phyloP scores from a whole-genome alignment of 2,797 vertebrate genomes.

The Anabacerthia variegaticeps region DNA sequence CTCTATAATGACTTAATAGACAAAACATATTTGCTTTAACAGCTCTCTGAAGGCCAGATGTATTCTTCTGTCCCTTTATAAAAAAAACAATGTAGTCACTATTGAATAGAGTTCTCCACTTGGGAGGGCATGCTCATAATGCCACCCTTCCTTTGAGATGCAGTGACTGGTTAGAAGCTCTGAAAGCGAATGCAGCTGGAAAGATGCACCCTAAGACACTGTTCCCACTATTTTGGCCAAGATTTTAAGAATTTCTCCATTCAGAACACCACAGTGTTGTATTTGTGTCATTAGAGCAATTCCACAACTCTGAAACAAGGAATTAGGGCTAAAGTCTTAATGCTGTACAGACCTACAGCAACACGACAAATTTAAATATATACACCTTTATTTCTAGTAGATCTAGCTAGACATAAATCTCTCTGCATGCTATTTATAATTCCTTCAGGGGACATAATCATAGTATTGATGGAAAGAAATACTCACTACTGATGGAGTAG shows the following conservation, averaged over 20 bases:
- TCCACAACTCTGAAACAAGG: background rate
- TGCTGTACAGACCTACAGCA: background rate
- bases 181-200: background rate
- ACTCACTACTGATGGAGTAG: background rate
- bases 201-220: background rate
- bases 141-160: background rate
- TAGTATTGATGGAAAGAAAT: background rate
- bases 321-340: background rate
- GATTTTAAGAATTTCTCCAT: background rate
- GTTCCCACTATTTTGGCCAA: background rate
- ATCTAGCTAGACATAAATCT: background rate
- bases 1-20: background rate
- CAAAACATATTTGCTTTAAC: slow-evolving; percentile 59
- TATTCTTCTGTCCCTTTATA: background rate
- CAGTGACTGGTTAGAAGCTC: background rate
- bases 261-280: background rate
- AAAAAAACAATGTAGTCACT: slow-evolving; percentile 10
- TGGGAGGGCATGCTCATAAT: background rate
- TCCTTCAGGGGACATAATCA: background rate
- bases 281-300: background rate
- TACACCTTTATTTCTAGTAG: background rate
- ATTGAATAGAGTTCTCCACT: background rate
- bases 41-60: background rate
- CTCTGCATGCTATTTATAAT: background rate
- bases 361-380: background rate